These are phyloP conservation scores for Gonatopus flavifemur DNA, from an alignment of 1,140 invertebrate species.

Conservation along the genomic window DNA sequence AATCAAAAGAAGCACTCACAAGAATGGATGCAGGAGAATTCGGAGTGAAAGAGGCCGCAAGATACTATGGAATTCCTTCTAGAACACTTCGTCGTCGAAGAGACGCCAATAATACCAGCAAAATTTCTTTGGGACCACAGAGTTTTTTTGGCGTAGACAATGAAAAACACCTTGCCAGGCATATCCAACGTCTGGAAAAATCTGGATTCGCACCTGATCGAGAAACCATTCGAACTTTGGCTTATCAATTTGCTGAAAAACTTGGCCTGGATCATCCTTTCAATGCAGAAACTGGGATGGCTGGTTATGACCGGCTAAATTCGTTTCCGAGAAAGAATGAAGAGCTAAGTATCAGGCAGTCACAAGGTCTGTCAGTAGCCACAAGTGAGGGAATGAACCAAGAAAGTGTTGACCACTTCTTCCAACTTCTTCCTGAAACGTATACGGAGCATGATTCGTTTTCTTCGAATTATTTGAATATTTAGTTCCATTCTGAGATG, in stretches of 20 bases:
- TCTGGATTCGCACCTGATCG: conserved; percentile 10
- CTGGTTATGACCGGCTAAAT: conserved; percentile 37
- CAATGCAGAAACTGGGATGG: conserved; percentile 35
- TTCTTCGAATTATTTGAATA: no score
- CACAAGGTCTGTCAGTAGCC: conserved; percentile 44
- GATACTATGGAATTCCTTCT: neutral
- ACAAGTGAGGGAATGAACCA: conserved; percentile 38
- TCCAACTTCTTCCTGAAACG: conserved; percentile 32
- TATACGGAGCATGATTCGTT: conserved; percentile 37
- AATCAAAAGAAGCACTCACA: neutral
- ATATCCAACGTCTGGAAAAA: neutral
- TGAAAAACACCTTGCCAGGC: neutral
- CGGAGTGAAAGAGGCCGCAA: neutral
- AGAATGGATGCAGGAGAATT: neutral
- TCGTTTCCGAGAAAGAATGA: conserved; percentile 44
- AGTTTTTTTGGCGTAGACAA: neutral
- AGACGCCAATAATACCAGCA: neutral
- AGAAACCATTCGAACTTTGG: conserved; percentile 1
- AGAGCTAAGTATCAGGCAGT: conserved; percentile 36
- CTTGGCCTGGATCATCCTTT: conserved; percentile 37
- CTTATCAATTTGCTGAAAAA: conserved; percentile 41
- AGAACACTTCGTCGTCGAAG: neutral
- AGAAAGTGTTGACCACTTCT: conserved; percentile 37
- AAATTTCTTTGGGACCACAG: neutral
- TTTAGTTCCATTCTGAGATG: no score